These are phyloP conservation scores for Macrobrachium rosenbergii DNA, from an alignment of 1,140 invertebrate species.

Conservation along the genomic window DNA sequence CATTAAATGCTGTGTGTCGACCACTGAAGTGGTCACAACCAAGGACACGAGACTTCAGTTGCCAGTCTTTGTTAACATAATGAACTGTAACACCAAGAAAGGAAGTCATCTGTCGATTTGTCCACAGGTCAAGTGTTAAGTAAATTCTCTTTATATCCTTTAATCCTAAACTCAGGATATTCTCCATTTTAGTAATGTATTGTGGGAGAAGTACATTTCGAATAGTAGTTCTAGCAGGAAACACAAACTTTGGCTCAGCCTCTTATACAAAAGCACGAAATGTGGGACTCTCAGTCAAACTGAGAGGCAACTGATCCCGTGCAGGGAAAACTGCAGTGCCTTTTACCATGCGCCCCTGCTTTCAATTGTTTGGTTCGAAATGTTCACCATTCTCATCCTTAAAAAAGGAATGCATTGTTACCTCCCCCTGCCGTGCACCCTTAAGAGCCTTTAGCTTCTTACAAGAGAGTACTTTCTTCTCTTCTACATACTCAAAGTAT, in stretches of 20 bases:
- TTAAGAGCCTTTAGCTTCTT: neutral
- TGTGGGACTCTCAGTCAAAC: slow-evolving; percentile 35
- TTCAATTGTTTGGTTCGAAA: slow-evolving; percentile 31
- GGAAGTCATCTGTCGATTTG: slow-evolving; percentile 35
- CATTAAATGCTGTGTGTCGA: slow-evolving; percentile 40
- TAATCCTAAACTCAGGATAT: slow-evolving; percentile 9
- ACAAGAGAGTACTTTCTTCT: neutral
- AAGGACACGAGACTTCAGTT: slow-evolving; percentile 20
- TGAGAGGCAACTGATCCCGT: slow-evolving; percentile 29
- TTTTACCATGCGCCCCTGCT: slow-evolving; percentile 29
- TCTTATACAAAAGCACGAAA: slow-evolving; percentile 20
- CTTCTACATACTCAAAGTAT: slow-evolving; percentile 11
- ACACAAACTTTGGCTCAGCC: slow-evolving; percentile 39
- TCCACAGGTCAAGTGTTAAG: slow-evolving; percentile 40
- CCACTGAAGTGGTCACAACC: slow-evolving; percentile 13
- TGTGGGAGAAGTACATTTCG: slow-evolving; percentile 40
- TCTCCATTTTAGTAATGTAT: slow-evolving; percentile 35
- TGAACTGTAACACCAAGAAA: slow-evolving; percentile 45
- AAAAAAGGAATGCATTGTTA: slow-evolving; percentile 14
- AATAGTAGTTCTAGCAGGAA: slow-evolving; percentile 41
- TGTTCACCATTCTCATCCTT: slow-evolving; percentile 24
- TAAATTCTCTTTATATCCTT: slow-evolving; percentile 36
- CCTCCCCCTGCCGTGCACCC: too few relatives aligned
- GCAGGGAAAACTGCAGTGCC: slow-evolving; percentile 39
- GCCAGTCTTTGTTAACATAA: slow-evolving; percentile 11